Conservation (phyloP, 2,888 invertebrate genomes). For the Cerceris ruficornis region DNA sequence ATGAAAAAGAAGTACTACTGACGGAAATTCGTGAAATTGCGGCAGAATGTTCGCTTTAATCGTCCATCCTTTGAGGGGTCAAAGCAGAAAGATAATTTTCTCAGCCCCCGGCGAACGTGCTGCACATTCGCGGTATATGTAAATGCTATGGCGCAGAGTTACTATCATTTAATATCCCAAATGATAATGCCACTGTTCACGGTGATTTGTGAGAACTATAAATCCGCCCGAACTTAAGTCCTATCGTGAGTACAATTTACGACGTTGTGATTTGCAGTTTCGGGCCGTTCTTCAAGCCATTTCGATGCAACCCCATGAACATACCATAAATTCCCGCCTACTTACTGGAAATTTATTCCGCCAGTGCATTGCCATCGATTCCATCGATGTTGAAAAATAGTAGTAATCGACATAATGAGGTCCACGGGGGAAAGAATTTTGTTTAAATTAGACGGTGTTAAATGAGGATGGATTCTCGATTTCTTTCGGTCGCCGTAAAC, state of each 20-base stretch:
- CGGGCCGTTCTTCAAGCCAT: not conserved
- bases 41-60: too few relatives aligned
- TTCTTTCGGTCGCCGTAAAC: too few relatives aligned
- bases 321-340: not conserved
- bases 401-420: too few relatives aligned
- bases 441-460: too few relatives aligned
- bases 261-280: conserved; percentile 33
- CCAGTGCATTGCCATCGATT: too few relatives aligned
- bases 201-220: conserved; percentile 45
- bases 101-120: not conserved
- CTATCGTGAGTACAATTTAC: conserved; percentile 45
- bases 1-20: too few relatives aligned
- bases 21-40: too few relatives aligned
- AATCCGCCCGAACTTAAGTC: conserved; percentile 41
- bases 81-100: too few relatives aligned
- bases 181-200: conserved; percentile 22
- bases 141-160: conserved; percentile 4
- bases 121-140: conserved; percentile 5
- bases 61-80: too few relatives aligned
- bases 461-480: too few relatives aligned
- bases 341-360: not conserved
- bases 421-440: too few relatives aligned
- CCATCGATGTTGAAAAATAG: too few relatives aligned
- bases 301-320: not conserved
- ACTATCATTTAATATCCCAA: conserved; percentile 28